Percentiles rank a stretch among this genome's conserved stretches.
Evolutionary conservation across 2,113 vertebrate genomes (phyloP).

Genomic region (Dolichotis patagonum): DNA sequence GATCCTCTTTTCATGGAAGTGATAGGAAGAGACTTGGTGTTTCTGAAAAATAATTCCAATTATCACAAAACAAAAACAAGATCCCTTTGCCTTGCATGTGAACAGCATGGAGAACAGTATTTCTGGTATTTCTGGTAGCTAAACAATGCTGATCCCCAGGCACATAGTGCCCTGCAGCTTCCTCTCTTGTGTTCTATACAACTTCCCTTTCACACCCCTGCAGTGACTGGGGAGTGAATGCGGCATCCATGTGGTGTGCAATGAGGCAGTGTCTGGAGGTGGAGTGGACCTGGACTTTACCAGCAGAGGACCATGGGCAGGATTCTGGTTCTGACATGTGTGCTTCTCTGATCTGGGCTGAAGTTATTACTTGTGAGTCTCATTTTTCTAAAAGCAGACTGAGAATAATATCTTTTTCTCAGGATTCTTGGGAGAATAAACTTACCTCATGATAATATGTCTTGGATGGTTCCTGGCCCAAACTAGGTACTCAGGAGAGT

Average conservation of each 20-base stretch:
- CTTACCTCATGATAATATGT: background rate
- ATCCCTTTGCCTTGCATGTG: background rate
- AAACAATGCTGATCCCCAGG: background rate
- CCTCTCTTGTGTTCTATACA: background rate
- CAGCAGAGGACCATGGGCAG: background rate
- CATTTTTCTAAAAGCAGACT: constrained; percentile 18
- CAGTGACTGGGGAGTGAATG: background rate
- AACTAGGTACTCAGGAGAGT: background rate
- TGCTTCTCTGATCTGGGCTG: background rate
- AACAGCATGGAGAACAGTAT: background rate
- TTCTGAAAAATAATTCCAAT: constrained; percentile 20
- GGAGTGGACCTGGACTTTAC: background rate
- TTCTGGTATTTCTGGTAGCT: accelerated
- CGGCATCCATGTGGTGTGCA: background rate
- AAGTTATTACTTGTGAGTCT: background rate
- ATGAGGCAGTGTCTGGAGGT: background rate
- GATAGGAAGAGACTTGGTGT: background rate
- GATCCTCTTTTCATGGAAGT: background rate
- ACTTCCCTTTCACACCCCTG: background rate
- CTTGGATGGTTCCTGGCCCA: background rate
- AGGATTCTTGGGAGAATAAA: background rate
- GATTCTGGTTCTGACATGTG: background rate
- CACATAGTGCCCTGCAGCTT: accelerated
- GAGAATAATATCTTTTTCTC: background rate
- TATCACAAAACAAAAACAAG: background rate